Percentiles rank a stretch among this genome's conserved stretches.
Conservation (phyloP, 2,888 invertebrate species). For the Agelastica alni region DNA sequence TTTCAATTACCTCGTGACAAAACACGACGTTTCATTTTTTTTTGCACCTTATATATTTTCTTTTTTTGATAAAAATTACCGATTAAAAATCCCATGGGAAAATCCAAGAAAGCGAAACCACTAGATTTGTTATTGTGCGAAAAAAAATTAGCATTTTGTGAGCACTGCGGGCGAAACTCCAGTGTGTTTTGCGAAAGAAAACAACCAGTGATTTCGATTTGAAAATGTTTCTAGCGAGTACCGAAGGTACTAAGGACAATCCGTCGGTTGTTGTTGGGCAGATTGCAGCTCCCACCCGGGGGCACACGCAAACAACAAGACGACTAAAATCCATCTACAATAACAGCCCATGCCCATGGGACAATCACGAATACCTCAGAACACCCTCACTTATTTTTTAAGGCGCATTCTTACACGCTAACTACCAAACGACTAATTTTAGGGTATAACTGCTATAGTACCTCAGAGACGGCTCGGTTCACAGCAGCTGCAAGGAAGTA, state of each 20-base stretch:
- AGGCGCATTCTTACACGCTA: slow-evolving; percentile 22
- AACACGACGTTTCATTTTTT: no score
- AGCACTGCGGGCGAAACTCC: background rate
- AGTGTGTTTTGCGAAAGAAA: background rate
- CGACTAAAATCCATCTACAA: slow-evolving; percentile 12
- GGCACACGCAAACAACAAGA: slow-evolving; percentile 11
- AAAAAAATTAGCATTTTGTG: background rate
- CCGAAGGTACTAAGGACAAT: background rate
- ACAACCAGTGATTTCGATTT: background rate
- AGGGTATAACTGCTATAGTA: background rate
- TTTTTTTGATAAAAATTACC: no score
- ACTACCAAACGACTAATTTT: slow-evolving; percentile 4
- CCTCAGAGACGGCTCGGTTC: background rate
- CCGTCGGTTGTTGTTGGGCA: background rate
- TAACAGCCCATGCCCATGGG: slow-evolving; percentile 9
- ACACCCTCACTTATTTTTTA: slow-evolving; percentile 28
- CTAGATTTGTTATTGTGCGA: no score
- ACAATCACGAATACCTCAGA: slow-evolving; percentile 24
- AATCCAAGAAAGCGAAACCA: no score
- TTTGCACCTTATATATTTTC: no score
- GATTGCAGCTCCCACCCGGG: slow-evolving; percentile 4
- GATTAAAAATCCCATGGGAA: no score
- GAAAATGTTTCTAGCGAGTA: background rate
- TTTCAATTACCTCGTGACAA: no score
- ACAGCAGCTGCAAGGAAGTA: no score